phyloP scores from a whole-genome alignment of 2,888 invertebrate species.

The Ecdyonurus torrentis region DNA sequence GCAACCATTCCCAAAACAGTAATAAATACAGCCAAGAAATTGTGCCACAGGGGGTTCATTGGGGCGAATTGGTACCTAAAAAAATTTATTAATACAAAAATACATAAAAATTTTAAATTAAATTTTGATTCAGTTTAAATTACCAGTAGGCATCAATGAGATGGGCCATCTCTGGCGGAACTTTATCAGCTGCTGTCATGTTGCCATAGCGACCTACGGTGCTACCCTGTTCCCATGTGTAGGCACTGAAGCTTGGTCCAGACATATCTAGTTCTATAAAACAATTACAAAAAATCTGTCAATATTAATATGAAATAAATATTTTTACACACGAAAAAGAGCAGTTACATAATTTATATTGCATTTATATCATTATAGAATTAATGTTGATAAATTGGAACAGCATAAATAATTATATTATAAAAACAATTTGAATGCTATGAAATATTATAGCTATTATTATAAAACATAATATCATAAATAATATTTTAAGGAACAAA shows the following conservation, averaged over 20 bases:
- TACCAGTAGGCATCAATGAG: slow-evolving; percentile 46
- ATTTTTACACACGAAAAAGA: too few species aligned
- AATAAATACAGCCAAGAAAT: slow-evolving; percentile 19
- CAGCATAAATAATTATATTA: too few species aligned
- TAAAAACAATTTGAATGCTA: too few species aligned
- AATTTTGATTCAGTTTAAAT: slow-evolving; percentile 8
- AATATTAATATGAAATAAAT: too few species aligned
- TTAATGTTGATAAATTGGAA: too few species aligned
- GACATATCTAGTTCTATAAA: neutral
- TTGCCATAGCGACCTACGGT: slow-evolving; percentile 52
- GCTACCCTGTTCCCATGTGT: slow-evolving; percentile 52
- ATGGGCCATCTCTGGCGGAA: slow-evolving; percentile 50
- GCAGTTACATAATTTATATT: too few species aligned
- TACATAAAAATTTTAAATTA: neutral
- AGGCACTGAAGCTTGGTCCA: slow-evolving; percentile 1
- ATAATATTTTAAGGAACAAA: too few species aligned
- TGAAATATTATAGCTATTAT: too few species aligned
- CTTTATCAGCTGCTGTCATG: slow-evolving; percentile 69
- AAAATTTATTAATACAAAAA: neutral
- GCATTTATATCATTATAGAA: too few species aligned
- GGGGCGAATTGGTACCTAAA: slow-evolving; percentile 19
- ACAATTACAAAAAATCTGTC: too few species aligned
- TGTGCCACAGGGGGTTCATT: slow-evolving; percentile 20
- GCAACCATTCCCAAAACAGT: slow-evolving; percentile 20
- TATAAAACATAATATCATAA: too few species aligned